These are phyloP conservation scores for Myotis pilosus DNA, from an alignment of 2,797 vertebrate species.

Conservation along the genomic window DNA sequence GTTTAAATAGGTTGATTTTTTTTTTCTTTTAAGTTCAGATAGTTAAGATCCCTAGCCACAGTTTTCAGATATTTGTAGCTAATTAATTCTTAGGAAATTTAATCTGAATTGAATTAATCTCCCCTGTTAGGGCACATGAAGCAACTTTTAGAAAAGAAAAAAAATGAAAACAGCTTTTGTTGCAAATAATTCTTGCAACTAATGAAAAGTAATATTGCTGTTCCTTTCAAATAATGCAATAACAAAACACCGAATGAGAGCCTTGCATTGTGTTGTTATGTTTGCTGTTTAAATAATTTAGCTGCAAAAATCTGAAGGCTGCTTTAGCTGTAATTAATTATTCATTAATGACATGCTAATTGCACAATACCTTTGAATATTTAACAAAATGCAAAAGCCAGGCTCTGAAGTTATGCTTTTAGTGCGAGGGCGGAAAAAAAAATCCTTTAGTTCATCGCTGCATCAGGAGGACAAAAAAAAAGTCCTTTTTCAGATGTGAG, in stretches of 20 bases:
- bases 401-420: slow-evolving; percentile 85
- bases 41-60: slow-evolving; percentile 45
- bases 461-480: slow-evolving; percentile 77
- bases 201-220: slow-evolving; percentile 71
- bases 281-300: slow-evolving; percentile 95
- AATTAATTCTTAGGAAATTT: slow-evolving; percentile 61
- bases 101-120: slow-evolving; percentile 63
- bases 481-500: slow-evolving; percentile 80
- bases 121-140: slow-evolving; percentile 61
- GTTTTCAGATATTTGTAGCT: slow-evolving; percentile 61
- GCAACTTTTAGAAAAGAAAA: slow-evolving; percentile 70
- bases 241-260: slow-evolving; percentile 70
- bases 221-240: slow-evolving; percentile 70
- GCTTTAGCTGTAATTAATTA: slow-evolving; percentile 94
- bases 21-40: slow-evolving; percentile 42
- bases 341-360: slow-evolving; percentile 97
- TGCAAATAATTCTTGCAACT: slow-evolving; percentile 56
- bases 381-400: slow-evolving; percentile 91
- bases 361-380: slow-evolving; percentile 91
- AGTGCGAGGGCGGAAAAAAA: slow-evolving; percentile 75
- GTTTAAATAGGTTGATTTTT: slow-evolving; percentile 43
- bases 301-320: slow-evolving; percentile 90
- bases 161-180: slow-evolving; percentile 57
- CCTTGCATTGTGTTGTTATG: slow-evolving; percentile 86
- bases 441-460: slow-evolving; percentile 78